These are phyloP conservation scores for Drosophila mimetica DNA, from an alignment of 2,888 invertebrate genomes.

Conservation along the genomic window DNA sequence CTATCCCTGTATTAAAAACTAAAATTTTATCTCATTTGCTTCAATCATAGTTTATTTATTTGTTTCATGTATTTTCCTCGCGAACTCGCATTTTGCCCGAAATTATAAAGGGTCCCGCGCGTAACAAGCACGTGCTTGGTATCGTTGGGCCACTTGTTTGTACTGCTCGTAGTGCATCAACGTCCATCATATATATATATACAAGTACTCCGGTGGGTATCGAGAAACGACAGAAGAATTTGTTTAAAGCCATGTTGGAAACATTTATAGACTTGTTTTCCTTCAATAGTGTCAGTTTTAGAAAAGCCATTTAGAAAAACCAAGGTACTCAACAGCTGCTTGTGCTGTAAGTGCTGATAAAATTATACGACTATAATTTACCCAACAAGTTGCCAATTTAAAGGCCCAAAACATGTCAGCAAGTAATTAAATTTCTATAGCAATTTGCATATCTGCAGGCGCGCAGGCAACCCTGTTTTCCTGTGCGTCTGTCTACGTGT, in stretches of 20 bases:
- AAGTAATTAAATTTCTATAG: conserved; percentile 58
- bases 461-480: conserved; percentile 53
- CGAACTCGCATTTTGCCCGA: no score
- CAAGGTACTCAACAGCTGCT: background rate
- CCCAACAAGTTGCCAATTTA: conserved; percentile 39
- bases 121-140: no score
- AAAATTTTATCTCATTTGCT: no score
- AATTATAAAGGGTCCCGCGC: no score
- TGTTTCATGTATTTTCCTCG: no score
- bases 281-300: background rate
- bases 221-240: background rate
- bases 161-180: no score
- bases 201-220: background rate
- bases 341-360: conserved; percentile 3
- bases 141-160: no score
- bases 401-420: conserved; percentile 54
- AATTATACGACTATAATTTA: conserved; percentile 28
- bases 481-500: conserved; percentile 10
- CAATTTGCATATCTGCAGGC: conserved; percentile 58
- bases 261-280: background rate
- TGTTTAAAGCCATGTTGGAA: background rate
- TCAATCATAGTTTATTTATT: no score
- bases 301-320: background rate
- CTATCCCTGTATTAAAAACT: no score
- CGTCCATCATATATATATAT: no score